Evolutionary conservation across 2,113 vertebrate species (phyloP), one percentile per base, ranked within the genome.

Genomic region (Podarcis muralis): DNA sequence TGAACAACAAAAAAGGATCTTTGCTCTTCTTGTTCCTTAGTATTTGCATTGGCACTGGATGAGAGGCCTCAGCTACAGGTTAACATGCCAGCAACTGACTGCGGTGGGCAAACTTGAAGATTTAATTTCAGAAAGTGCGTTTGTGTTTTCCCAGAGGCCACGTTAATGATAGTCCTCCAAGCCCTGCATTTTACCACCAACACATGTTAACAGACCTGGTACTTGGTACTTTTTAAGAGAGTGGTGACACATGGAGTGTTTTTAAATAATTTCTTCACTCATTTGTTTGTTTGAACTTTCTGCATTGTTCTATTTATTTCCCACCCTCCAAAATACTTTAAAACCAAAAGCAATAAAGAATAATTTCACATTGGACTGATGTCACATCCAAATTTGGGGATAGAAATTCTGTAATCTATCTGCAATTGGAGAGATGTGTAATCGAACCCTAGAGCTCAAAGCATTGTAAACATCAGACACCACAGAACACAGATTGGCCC

Each of bases 101-200:
- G 94, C 37, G 92, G 93, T 94, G 93, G 91, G 94, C 91, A 94
- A 91, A 90, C 89, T 90, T 90, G 83, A 68, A 95, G 94, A 93
- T 92, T 92, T 93, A 87, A 92, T 93, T 94, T 96, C 91, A 91
- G 89, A 94, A 94, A 82, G 86, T 87, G 88, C 93, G 93, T 95
- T 96, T 95, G 92, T 95, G 59, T 96, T 96, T 96, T 95, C 95
- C 94, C 94, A 94, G 90, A 92, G 90, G 94, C 89, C 92, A 92
- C 87, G 88, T 95, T 95, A 96, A 92, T 92, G 83, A 94, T 91
- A 91, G 87, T 87, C 86, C 89, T 88, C 89, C 90, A 93, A 95
- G 89, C 87, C 95, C 91, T 90, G 87, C 93, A 89, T 93, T 88
- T 95, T 92, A 93, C 94, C 90, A 92, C 92, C 93, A 93, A 89